Base-by-base conservation (phyloP, 2,113 vertebrate species). In the Pangasianodon hypophthalmus region DNA sequence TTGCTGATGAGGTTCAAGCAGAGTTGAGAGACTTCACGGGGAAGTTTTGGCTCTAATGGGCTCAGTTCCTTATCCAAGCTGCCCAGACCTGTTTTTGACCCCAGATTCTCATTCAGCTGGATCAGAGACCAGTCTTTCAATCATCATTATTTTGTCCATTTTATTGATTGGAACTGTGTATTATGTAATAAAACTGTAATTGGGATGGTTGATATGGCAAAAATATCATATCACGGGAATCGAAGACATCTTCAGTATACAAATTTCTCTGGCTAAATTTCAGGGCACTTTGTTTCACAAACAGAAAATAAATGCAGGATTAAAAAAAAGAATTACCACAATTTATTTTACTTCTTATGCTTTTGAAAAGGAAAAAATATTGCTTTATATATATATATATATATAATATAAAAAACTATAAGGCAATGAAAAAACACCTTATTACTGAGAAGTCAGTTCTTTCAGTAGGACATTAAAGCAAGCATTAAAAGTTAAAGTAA, bases 1-100 rank as follows among this genome's bases (percentile, higher is more conserved):
- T 80, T n/a, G 50, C 48, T 46, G 26, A 60, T 60, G 86, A 87
- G 73, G 73, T 87, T 87, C 58, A 81, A 58, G 58, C 41, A 62
- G 87, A 80, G 75, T 81, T 88, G 29, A 87, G 88, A 88, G 0
- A 16, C 41, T 58, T 50, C 52, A 32, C 26, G 8, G 41, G 18
- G 62, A n/a, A 26, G n/a, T 84, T 84, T 41, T 60, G 81, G 7
- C 81, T 60, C 19, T 84, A 84, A 84, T 84, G 82, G 21, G 1
- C 21, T 60, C 18, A 3, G 21, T 62, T 84, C 29, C 32, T 75
- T 86, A 73, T 73, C 67, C 69, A 86, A 32, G 67, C 14, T 71
- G 50, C 18, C 48, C 67, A 73, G 85, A 52, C 16, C 67, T 86
- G 85, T 1, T 75, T 21, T 24, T 84, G 54, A 84, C 81, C 81